These are phyloP conservation scores for Ernsta delagoae DNA, from an alignment of 2,888 invertebrate genomes.

Conservation along the genomic window DNA sequence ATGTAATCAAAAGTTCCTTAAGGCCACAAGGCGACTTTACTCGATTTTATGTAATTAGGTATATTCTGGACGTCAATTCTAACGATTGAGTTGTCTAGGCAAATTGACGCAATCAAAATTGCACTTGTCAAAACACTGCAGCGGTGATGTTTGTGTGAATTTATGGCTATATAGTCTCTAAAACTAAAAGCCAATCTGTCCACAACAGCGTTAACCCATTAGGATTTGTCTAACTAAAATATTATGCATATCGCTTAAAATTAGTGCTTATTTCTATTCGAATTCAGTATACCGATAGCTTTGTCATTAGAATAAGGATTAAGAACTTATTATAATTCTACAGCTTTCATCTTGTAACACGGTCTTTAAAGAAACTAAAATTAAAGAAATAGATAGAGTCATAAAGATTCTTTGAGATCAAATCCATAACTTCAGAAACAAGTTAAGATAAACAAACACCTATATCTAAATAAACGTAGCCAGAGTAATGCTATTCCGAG, in stretches of 20 bases:
- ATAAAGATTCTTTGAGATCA: constrained; percentile 15
- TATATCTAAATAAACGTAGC: constrained; percentile 34
- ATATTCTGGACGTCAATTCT: constrained; percentile 1
- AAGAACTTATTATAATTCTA: too few relatives aligned
- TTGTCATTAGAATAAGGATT: too few relatives aligned
- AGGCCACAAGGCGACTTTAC: constrained; percentile 2
- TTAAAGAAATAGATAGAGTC: background rate
- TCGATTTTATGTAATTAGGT: background rate
- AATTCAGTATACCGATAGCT: too few relatives aligned
- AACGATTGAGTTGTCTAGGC: constrained; percentile 42
- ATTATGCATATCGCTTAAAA: background rate
- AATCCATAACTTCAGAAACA: constrained; percentile 32
- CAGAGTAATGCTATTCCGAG: constrained; percentile 32
- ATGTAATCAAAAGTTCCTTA: background rate
- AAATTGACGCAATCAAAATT: constrained; percentile 55
- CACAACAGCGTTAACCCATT: constrained; percentile 4
- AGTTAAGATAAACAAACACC: constrained; percentile 40
- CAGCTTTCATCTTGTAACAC: too few relatives aligned
- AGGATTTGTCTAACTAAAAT: background rate
- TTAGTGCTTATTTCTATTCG: too few relatives aligned
- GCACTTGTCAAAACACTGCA: constrained; percentile 22
- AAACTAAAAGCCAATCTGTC: constrained; percentile 24
- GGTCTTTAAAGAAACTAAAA: too few relatives aligned
- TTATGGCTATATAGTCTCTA: constrained; percentile 5
- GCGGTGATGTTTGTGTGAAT: background rate